Evolutionary conservation across 2,113 vertebrate species (phyloP), one percentile per base, ranked within the genome.

Genomic region (Tetraodon nigroviridis): DNA sequence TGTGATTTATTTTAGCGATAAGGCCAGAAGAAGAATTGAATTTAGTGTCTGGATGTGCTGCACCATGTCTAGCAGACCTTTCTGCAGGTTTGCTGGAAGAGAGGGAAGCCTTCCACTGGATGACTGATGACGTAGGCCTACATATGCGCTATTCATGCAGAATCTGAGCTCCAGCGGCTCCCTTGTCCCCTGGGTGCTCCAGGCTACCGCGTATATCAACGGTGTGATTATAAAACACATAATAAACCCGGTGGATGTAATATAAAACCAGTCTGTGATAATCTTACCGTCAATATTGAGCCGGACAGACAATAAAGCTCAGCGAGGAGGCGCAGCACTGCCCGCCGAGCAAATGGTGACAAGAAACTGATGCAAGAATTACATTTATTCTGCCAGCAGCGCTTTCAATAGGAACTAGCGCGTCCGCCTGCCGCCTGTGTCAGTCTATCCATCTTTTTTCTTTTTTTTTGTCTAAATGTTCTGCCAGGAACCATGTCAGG

Each of bases 1-100:
- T 69, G 73, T 82, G 77, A 84, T 86, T 84, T 75, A 84, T 78
- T 59, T 64, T 61, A 81, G 77, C 40, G 71, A 87, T 86, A 84
- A 84, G 75, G 62, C 67, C 42, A 63, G 67, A 67, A 66, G 78
- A 77, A 68, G 75, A 87, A 87, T 90, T 88, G 76, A 83, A 86
- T 86, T 83, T 84, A n/a, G 79, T 81, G 70, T 75, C 67, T 84
- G 79, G 84, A 83, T 86, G 86, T 86, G n/a, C 65, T 55, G 65
- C 50, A 51, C 73, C 52, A 47, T 75, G 80, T 63, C 79, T 73
- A 78, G 72, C 52, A 64, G 45, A 55, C 69, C 65, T 69, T 66
- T 76, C 72, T 72, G 61, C 73, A 64, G 71, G 73, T 71, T 63
- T 62, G 52, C 47, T 32, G 2, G 41, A 41, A 45, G 17, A 13